Evolutionary conservation across 2,888 invertebrate species (phyloP), one percentile per base, ranked within the genome.

Genomic region (Eurois occulta): DNA sequence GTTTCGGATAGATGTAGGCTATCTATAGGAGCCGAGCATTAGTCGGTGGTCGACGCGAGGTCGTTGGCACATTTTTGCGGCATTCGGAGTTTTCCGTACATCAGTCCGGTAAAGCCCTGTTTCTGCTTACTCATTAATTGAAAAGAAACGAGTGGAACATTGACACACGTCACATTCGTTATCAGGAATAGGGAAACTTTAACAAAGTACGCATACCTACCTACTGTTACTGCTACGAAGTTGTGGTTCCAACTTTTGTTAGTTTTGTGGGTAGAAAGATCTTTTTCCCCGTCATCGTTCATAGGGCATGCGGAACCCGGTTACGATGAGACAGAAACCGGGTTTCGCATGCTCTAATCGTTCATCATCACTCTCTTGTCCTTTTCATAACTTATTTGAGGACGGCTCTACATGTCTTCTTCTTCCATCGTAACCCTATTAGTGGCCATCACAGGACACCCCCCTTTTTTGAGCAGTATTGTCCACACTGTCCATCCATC

Each of bases 41-140:
- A 71, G 62, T 62, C 80, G 55, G 72, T 84, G 66, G 80, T 41
- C 38, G 66, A 24, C n/a, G 52, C 84, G 81, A 81, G 81, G 85
- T 81, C 81, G 72, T 72, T 80, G 81, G 72, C 81, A 84, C 67
- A 84, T 80, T 81, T 81, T 72, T 62, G 55, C 72, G 41, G 81
- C 60, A 70, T 81, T 85, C 52, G 81, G 74, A 81, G 69, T 85
- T 81, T 81, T 81, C 85, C 85, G 46, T 32, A 81, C 55, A 72
- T 73, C 58, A 65, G 38, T 41, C 18, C 28, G 62, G 81, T 70
- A 81, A 81, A 84, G 72, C 68, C 62, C 67, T 62, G 67, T n/a
- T 77, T 66, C n/a, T 66, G 55, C 43, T 69, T 68, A 52, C 43
- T 67, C 55, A 79, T 79, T 79, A 66, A 38, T 79, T 41, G 43